Conservation (phyloP, 2,888 invertebrate genomes). For the Entomobrya multifasciata region DNA sequence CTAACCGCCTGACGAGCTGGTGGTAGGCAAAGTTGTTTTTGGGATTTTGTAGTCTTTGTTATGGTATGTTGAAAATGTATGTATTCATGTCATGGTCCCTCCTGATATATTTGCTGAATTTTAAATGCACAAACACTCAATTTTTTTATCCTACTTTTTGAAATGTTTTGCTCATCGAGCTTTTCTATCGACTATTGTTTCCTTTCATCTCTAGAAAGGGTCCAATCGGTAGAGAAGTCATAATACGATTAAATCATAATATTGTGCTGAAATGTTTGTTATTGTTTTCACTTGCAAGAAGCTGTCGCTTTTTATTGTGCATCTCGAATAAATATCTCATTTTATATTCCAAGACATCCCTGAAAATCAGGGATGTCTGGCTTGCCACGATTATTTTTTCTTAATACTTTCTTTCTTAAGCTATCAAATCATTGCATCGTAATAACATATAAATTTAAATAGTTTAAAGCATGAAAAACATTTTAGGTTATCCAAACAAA, state of each 20-base stretch:
- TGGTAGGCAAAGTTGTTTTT: background rate
- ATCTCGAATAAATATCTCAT: background rate
- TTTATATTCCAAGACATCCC: background rate
- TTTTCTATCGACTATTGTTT: background rate
- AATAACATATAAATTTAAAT: too few relatives aligned
- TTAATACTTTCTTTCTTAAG: background rate
- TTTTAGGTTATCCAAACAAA: too few relatives aligned
- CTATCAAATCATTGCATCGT: background rate
- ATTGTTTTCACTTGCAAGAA: background rate
- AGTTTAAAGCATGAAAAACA: too few relatives aligned
- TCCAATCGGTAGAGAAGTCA: background rate
- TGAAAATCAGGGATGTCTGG: slow-evolving; percentile 16
- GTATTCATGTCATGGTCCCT: slow-evolving; percentile 64
- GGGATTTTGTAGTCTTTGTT: background rate
- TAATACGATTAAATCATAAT: too few relatives aligned
- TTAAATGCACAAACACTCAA: background rate
- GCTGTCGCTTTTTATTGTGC: too few relatives aligned
- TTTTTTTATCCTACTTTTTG: slow-evolving; percentile 25
- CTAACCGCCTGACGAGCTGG: too few relatives aligned
- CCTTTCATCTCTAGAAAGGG: background rate
- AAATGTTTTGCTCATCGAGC: background rate
- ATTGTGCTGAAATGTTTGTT: too few relatives aligned
- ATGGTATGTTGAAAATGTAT: slow-evolving; percentile 11
- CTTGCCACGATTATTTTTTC: background rate
- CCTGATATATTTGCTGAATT: slow-evolving; percentile 32